Base-by-base conservation (phyloP, 2,113 vertebrate species). In the Calypte anna region DNA sequence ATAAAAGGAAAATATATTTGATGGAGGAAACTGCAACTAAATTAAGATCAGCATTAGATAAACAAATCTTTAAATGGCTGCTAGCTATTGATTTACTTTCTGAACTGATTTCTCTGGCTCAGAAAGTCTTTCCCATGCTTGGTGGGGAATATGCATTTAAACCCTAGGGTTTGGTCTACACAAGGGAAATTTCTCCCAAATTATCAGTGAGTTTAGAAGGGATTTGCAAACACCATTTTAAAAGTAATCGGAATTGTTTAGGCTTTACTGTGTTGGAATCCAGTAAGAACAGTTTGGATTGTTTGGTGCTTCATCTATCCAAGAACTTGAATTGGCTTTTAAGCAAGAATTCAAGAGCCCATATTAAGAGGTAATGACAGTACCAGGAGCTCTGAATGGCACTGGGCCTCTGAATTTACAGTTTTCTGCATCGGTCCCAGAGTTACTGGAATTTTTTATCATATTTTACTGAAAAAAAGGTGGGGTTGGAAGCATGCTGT, bases 51-150 rank as follows among this genome's bases (percentile, higher is more conserved):
- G n/a, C 28, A 58, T 91, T 84, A 90, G 36, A 75, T 79, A 81
- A 90, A 94, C 40, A 64, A 87, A 76, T 17, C 51, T 75, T 83
- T 81, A 72, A 88, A 78, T 30, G 44, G 6, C 40, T 93, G 13
- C 19, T 83, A 83, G 50, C 61, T 90, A 90, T 90, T 91, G 76
- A 93, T 96, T 96, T 88, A 61, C 44, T 81, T 95, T 95, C 64
- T 88, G 73, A 95, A 33, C 30, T 76, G 31, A 95, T 93, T 88
- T 86, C 51, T 80, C 68, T 78, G 59, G 51, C 59, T 95, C 64
- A 91, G 48, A 93, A 90, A 83, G 33, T 92, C 2, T 55, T 91
- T 94, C 63, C 27, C 67, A 33, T 9, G 3, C 40, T 88, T 81
- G 23, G 8, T 68, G 36, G 20, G 21, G 57, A 90, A 88, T 55